Conservation (phyloP, 2,888 invertebrate genomes). For the Luperina testacea region DNA sequence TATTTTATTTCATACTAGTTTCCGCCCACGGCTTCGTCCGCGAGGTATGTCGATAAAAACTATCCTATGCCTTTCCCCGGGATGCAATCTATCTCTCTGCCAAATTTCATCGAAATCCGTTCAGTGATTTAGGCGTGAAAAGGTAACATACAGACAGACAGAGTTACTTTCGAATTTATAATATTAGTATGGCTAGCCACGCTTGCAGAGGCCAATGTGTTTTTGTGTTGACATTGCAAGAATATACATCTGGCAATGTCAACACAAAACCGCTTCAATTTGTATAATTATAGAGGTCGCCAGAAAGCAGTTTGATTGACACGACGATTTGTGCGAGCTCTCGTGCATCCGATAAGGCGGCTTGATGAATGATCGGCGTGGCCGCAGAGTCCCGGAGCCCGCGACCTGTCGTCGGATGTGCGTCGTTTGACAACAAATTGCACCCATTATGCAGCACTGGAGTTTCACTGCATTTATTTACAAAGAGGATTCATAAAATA, state of each 20-base stretch:
- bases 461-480: slow-evolving; percentile 4
- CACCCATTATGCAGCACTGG: neutral
- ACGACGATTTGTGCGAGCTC: slow-evolving; percentile 57
- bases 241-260: neutral
- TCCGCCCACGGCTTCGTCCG: too few species aligned
- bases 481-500: slow-evolving; percentile 2
- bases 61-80: too few species aligned
- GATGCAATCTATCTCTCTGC: too few species aligned
- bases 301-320: slow-evolving; percentile 60
- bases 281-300: slow-evolving; percentile 9
- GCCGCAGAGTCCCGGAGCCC: neutral
- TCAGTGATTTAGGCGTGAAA: too few species aligned
- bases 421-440: slow-evolving; percentile 10
- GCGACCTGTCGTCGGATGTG: slow-evolving; percentile 12
- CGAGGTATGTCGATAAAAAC: too few species aligned
- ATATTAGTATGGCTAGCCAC: neutral
- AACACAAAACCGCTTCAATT: slow-evolving; percentile 16
- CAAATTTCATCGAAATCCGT: too few species aligned
- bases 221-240: too few species aligned
- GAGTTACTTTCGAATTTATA: too few species aligned
- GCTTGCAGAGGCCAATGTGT: neutral
- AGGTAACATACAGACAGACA: too few species aligned
- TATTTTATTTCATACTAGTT: neutral
- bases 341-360: slow-evolving; percentile 2
- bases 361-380: slow-evolving; percentile 24